Conservation (phyloP, 2,888 invertebrate species). For the Tanaodytes sp. region DNA sequence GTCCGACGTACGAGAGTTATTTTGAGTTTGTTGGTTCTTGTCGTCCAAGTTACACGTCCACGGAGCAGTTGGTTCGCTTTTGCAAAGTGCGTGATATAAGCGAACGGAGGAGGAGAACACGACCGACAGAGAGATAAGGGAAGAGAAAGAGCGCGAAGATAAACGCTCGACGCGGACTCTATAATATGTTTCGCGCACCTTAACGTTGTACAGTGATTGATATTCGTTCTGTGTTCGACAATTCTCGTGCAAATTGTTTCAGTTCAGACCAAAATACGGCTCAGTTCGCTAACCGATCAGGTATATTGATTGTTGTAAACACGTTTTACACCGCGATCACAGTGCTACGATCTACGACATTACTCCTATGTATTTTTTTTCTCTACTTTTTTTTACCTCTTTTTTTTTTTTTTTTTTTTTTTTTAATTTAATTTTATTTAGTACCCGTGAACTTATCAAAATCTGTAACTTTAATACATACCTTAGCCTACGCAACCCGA, state of each 20-base stretch:
- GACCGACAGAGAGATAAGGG: conserved; percentile 34
- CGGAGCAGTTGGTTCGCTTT: conserved; percentile 27
- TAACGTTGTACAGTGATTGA: conserved; percentile 49
- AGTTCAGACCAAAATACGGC: conserved; percentile 32
- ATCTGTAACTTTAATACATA: too few relatives aligned
- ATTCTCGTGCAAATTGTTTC: conserved; percentile 39
- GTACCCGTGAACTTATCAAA: too few relatives aligned
- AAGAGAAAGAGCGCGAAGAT: conserved; percentile 44
- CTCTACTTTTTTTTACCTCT: too few relatives aligned
- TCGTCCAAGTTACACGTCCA: conserved; percentile 15
- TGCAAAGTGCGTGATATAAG: conserved; percentile 39
- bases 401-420: too few relatives aligned
- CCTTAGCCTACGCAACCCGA: too few relatives aligned
- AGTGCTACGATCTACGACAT: conserved; percentile 18
- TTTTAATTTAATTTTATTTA: too few relatives aligned
- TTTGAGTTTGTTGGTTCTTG: conserved; percentile 16
- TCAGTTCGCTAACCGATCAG: conserved; percentile 40
- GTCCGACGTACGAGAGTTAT: conserved; percentile 15
- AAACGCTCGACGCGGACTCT: conserved; percentile 55
- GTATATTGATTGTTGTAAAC: conserved; percentile 28
- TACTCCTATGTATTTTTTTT: too few relatives aligned
- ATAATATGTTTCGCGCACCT: conserved; percentile 61
- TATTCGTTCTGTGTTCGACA: conserved; percentile 45
- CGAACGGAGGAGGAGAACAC: conserved; percentile 37
- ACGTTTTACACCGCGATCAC: neutral